Conservation (phyloP, 2,888 invertebrate genomes). For the Agrochola circellaris region DNA sequence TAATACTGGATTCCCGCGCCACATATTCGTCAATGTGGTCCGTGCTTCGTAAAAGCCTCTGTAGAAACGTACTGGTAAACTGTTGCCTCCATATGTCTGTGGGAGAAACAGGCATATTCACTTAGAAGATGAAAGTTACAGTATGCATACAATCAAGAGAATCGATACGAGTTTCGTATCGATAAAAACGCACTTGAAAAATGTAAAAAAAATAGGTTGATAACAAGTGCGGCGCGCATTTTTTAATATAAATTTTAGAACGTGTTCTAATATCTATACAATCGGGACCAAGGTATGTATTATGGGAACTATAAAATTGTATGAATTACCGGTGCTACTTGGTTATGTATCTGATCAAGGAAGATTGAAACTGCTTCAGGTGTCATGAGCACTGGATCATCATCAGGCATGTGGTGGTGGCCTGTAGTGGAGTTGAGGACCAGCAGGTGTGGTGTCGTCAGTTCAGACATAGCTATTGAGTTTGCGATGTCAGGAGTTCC, state of each 20-base stretch:
- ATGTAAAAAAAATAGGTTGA: neutral
- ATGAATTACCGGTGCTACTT: conserved; percentile 93
- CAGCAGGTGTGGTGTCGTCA: conserved; percentile 95
- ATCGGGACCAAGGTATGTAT: neutral
- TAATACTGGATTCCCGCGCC: conserved; percentile 97
- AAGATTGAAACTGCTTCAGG: conserved; percentile 94
- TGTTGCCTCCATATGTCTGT: conserved; percentile 96
- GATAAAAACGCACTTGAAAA: neutral
- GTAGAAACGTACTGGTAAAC: conserved; percentile 94
- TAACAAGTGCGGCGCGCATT: neutral
- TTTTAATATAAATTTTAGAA: neutral
- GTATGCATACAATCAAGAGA: neutral
- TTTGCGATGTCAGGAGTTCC: conserved; percentile 97
- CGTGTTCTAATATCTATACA: neutral
- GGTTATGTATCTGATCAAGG: conserved; percentile 94
- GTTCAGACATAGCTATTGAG: conserved; percentile 96
- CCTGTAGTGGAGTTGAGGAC: conserved; percentile 98
- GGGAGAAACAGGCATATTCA: conserved; percentile 62
- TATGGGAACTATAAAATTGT: neutral
- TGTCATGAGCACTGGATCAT: conserved; percentile 95
- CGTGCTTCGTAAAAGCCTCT: conserved; percentile 96
- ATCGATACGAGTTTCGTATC: neutral
- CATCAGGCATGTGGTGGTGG: conserved; percentile 97
- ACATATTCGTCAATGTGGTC: conserved; percentile 95
- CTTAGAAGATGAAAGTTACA: conserved; percentile 1